Conservation (phyloP, 2,113 vertebrate genomes). For the Ptychochromis oligacanthus region DNA sequence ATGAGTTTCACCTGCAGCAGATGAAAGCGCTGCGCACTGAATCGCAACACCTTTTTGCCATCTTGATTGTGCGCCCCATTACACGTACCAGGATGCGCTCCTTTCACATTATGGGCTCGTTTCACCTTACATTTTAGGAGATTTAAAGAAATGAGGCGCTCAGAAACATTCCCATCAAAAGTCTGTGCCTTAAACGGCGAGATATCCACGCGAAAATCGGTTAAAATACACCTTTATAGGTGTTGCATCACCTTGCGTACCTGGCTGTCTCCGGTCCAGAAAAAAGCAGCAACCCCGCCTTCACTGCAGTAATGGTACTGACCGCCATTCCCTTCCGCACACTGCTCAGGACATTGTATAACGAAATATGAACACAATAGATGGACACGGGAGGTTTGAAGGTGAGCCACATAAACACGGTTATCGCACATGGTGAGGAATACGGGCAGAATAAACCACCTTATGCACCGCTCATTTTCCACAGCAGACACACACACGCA, state of each 20-base stretch:
- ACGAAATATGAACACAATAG: constrained; percentile 68
- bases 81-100: constrained; percentile 10
- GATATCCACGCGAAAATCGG: not conserved
- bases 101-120: not conserved
- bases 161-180: accelerated
- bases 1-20: constrained; percentile 5
- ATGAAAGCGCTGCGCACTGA: constrained; percentile 39
- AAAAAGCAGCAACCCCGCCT: constrained; percentile 73
- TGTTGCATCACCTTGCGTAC: constrained; percentile 84
- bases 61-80: constrained; percentile 51
- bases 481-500: constrained; percentile 15
- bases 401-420: not conserved
- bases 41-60: constrained; percentile 60
- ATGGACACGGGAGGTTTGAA: constrained; percentile 41
- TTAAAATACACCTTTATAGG: constrained; percentile 74
- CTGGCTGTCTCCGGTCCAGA: constrained; percentile 74
- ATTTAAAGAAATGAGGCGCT: not conserved
- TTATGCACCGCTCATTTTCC: constrained; percentile 51
- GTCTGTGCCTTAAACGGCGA: not conserved
- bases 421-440: constrained; percentile 8
- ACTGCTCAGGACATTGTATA: constrained; percentile 52
- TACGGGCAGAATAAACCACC: constrained; percentile 50
- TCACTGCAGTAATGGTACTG: constrained; percentile 80
- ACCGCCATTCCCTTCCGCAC: constrained; percentile 76
- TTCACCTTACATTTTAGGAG: not conserved